Conservation (phyloP, 1,140 invertebrate species). For the Bathynomus jamesi region DNA sequence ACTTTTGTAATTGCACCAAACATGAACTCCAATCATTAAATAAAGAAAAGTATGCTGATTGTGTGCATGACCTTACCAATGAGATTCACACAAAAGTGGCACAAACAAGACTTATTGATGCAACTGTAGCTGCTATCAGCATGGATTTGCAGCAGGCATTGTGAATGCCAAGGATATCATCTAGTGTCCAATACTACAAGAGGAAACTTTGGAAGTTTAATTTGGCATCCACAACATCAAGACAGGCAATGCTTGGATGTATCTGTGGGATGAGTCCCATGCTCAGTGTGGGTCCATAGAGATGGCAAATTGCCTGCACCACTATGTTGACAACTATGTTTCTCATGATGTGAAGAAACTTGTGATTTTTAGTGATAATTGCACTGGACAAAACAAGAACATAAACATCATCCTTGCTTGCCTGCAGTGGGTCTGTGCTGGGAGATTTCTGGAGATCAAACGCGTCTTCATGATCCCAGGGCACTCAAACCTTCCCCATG, state of each 20-base stretch:
- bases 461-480: constrained; percentile 3
- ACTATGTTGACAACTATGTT: no score
- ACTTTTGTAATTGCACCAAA: neutral
- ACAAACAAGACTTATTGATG: neutral
- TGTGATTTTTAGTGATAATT: no score
- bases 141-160: neutral
- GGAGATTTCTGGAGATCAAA: neutral
- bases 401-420: neutral
- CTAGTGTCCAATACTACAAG: constrained; percentile 3
- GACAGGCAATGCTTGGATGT: no score
- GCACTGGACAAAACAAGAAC: constrained; percentile 6
- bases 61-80: neutral
- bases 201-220: constrained; percentile 1
- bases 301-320: no score
- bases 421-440: neutral
- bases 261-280: no score
- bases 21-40: neutral
- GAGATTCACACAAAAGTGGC: neutral
- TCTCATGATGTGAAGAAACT: neutral
- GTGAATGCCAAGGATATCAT: neutral
- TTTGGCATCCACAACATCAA: no score
- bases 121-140: neutral
- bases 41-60: neutral
- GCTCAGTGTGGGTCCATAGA: no score
- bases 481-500: neutral